Evolutionary conservation across 2,113 vertebrate genomes (phyloP), one percentile per base, ranked within the genome.

Genomic region (Phalacrocorax pelagicus): DNA sequence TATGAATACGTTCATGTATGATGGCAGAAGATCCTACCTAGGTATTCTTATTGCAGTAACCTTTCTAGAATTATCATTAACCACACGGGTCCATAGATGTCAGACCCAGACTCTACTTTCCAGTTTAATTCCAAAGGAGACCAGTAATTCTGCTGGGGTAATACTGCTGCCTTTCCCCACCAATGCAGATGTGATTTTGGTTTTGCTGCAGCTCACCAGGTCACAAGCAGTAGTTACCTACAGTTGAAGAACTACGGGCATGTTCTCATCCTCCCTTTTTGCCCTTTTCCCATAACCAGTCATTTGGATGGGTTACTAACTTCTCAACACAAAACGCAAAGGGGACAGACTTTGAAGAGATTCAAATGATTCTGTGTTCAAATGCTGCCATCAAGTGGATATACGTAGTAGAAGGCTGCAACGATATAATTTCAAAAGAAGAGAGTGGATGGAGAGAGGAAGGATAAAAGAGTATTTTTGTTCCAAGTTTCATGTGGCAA

Each of bases 361-460:
- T 29, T 29, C 6, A 9, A 11, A 23, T 0, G 1, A 11, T 97
- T 97, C 88, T 40, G 30, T 94, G 95, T 95, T 94, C 90, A 91
- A 52, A 95, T 88, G 59, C 97, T 97, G 94, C 97, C 97, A 98
- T 91, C 97, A 92, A 94, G 97, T 85, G 98, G 97, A 17, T 13
- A 24, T 12, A 69, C 2, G 4, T 3, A 73, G 71, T 9, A 70
- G 22, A 59, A 70, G 21, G 16, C 29, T 57, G 36, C 23, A n/a
- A 52, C 34, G 30, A 6, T 63, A 8, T 20, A 0, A 2, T 57
- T 93, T 40, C 1, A 1, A 70, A 57, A 83, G 47, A 62, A 21
- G 8, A 63, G 82, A 52, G 36, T 10, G 30, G 30, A 32, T 11
- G 5, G 27, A 86, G 42, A 73, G 7, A 55, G 6, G 2, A 52